Conservation (phyloP, 2,113 vertebrate genomes). For the Tachysurus fulvidraco region DNA sequence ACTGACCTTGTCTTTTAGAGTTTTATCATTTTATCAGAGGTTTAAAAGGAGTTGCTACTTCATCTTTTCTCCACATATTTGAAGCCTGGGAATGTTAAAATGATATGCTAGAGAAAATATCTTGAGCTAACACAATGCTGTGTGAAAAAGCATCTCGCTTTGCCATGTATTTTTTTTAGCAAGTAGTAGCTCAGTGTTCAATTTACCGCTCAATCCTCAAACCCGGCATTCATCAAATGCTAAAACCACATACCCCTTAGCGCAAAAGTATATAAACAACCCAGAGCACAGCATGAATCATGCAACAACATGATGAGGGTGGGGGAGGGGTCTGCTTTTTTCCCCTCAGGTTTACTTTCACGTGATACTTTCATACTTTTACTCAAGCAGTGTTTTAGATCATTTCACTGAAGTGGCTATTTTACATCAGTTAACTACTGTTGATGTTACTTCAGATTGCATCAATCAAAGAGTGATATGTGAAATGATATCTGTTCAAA, state of each 20-base stretch:
- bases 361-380: neutral
- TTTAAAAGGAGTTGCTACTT: constrained; percentile 45
- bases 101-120: constrained; percentile 16
- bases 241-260: neutral
- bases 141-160: neutral
- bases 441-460: neutral
- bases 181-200: neutral
- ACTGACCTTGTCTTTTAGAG: constrained; percentile 46
- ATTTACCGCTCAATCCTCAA: neutral
- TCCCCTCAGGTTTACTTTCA: neutral
- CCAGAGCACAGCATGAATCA: neutral
- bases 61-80: constrained; percentile 34
- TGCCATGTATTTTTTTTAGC: neutral
- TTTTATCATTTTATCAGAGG: constrained; percentile 35
- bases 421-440: neutral
- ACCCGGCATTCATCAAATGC: neutral
- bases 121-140: neutral
- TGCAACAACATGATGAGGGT: neutral
- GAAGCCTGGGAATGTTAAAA: constrained; percentile 23
- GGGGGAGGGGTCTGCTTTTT: neutral
- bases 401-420: neutral
- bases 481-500: neutral
- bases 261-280: neutral
- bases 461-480: neutral
- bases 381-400: neutral